Evolutionary conservation across 1,140 invertebrate species (phyloP), one percentile per base, ranked within the genome.

Genomic region (Bombus soroeensis): DNA sequence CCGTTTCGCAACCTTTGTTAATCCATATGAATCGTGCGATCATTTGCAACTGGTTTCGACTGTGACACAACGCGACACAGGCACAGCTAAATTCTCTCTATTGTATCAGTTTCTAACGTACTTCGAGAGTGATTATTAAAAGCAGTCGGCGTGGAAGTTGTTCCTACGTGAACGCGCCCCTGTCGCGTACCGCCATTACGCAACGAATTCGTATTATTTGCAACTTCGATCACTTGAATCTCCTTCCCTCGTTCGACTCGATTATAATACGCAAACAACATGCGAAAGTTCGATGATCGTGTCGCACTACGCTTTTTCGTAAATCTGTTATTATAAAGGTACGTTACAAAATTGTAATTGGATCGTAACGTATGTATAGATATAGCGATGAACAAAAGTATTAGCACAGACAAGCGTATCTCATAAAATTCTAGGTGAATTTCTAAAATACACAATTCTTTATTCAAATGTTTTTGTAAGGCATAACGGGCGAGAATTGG

Each of bases 91-190:
- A 53, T 57, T 39, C 53, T 80, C 53, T 80, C 53, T 73, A 80
- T 53, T 70, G 62, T 77, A 41, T 78, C n/a, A 18, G 43, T 37
- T 53, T 28, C 59, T 78, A 68, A 15, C 32, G 22, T 32, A 78
- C 28, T 39, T 41, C 18, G 18, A 47, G 80, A 85, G 66, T 77
- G n/a, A 80, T 64, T 80, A 85, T 85, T 72, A 64, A 72, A 80
- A 81, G 82, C 73, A 59, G 12, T 59, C 74, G 41, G 37, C 76
- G 57, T 62, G 77, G n/a, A 85, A 37, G 41, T 85, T 47, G 25
- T 53, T 72, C 22, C 10, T 66, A 85, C 15, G 83, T 39, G 43
- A 80, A 79, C 64, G 73, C 71, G 71, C 53, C 25, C 34, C 37
- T 32, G 18, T 74, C 47, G 47, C 18, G 5, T 22, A 53, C 47